Base-by-base conservation (phyloP, 2,888 invertebrate species). In the Dusona sp. region DNA sequence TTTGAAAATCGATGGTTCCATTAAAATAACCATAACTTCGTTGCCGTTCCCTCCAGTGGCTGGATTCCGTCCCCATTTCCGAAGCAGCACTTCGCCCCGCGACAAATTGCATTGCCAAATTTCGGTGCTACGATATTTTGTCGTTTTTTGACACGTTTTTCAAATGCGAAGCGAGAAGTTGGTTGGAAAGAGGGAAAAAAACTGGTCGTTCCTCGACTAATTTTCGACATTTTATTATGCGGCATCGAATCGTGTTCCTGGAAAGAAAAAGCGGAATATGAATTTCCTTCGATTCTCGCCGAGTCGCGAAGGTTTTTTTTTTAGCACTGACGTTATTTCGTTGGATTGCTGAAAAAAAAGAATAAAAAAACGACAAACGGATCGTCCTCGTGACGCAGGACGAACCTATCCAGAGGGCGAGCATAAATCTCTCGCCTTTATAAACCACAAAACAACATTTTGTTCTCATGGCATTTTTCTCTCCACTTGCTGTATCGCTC, bases 301-400 rank as follows among this genome's bases (percentile, higher is more conserved):
- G 2, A 29, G 13, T 29, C 2, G 25, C 25, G 4, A 25, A 13
- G 25, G 11, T 25, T 57, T 57, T 54, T 57, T 42, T 38, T 68
- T 42, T 22, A 36, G 11, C 36, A 22, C 13, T 25, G 42, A 68
- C 42, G 42, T 42, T 68, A 42, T 38, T 38, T 25, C 3, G 22
- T 16, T 13, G 38, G 25, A 38, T 13, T 19, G 19, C 4, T 0
- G 42, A 38, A n/a, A 8, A 25, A 68, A 42, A 68, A 22, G 13
- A 67, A 7, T 4, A 67, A 38, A 67, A n/a, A 22, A 38, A 38
- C 38, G 22, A 38, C 3, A 13, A 70, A 25, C 48, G 38, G n/a
- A 38, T 70, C 45, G 70, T 70, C 70, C 70, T 70, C 29, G 48
- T 48, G 42, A 68, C 68, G 42, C 68, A 68, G 42, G 68, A 68